These are phyloP conservation scores for Drosophila watanabei DNA, from an alignment of 1,140 invertebrate genomes.

Conservation along the genomic window DNA sequence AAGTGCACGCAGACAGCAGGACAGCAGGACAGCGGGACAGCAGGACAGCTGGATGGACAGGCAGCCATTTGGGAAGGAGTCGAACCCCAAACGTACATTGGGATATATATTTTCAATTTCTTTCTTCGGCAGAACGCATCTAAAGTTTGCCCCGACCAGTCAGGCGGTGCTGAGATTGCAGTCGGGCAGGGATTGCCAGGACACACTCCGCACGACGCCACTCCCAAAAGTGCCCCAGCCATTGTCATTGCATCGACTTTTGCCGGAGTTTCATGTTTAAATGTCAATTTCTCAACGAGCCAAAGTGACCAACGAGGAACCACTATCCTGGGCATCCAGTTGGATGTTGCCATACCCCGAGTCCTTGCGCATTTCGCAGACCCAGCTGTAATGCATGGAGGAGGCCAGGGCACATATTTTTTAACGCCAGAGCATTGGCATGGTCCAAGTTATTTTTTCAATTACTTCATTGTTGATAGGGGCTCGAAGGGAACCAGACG, in stretches of 20 bases:
- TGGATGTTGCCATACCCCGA: conserved; percentile 16
- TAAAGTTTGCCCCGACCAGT: conserved; percentile 66
- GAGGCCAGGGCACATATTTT: conserved; percentile 55
- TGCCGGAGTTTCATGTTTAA: conserved; percentile 82
- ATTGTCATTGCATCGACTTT: conserved; percentile 73
- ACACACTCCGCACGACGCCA: conserved; percentile 12
- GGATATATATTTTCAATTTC: conserved; percentile 79
- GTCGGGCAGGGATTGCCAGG: conserved; percentile 56
- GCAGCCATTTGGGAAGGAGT: conserved; percentile 74
- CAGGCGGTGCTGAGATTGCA: conserved; percentile 77
- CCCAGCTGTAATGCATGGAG: conserved; percentile 53
- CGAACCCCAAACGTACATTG: conserved; percentile 49
- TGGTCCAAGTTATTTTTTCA: conserved; percentile 71
- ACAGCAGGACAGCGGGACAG: conserved; percentile 28
- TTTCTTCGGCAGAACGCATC: conserved; percentile 72
- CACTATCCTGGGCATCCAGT: conserved; percentile 32
- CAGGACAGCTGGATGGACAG: conserved; percentile 71
- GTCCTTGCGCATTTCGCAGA: conserved; percentile 60
- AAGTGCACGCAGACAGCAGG: conserved; percentile 62
- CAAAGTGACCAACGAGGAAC: conserved; percentile 70
- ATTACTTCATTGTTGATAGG: conserved; percentile 70
- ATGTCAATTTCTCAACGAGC: conserved; percentile 81
- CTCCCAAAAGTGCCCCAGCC: conserved; percentile 68
- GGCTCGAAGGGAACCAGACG: conserved; percentile 7
- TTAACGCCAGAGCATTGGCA: conserved; percentile 34